These are phyloP conservation scores for Melieria crassipennis DNA, from an alignment of 2,888 invertebrate species.

Conservation along the genomic window DNA sequence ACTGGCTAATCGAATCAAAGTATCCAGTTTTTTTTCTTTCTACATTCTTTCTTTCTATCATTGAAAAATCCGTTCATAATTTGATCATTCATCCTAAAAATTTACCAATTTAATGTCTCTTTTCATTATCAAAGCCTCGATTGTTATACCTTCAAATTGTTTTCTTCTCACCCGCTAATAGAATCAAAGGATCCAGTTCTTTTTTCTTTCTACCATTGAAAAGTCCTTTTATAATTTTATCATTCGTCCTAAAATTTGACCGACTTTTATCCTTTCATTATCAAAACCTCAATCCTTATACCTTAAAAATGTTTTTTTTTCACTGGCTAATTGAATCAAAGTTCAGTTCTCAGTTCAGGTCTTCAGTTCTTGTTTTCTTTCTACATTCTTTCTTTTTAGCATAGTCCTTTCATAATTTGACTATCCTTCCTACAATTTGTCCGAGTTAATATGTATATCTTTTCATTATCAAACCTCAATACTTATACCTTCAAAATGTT, in stretches of 20 bases:
- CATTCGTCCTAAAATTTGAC: no score
- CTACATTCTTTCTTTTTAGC: no score
- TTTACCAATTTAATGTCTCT: no score
- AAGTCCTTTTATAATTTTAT: no score
- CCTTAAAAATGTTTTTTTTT: neutral
- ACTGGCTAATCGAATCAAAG: neutral
- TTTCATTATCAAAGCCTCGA: neutral
- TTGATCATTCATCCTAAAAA: no score
- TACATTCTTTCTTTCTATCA: conserved; percentile 52
- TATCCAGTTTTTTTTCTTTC: conserved; percentile 5
- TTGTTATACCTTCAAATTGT: neutral
- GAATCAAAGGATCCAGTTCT: neutral
- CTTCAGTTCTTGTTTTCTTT: no score
- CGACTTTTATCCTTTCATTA: neutral
- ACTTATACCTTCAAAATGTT: neutral
- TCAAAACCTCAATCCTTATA: neutral
- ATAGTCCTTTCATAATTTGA: no score
- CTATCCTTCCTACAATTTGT: no score
- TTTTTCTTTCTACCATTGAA: neutral
- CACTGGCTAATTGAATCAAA: neutral
- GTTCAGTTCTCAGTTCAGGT: no score
- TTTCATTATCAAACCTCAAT: neutral
- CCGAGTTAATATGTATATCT: no score
- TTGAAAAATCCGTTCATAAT: no score
- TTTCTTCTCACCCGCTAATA: neutral